phyloP scores from a whole-genome alignment of 2,797 vertebrate genomes.

The Coccyzus lansbergi region DNA sequence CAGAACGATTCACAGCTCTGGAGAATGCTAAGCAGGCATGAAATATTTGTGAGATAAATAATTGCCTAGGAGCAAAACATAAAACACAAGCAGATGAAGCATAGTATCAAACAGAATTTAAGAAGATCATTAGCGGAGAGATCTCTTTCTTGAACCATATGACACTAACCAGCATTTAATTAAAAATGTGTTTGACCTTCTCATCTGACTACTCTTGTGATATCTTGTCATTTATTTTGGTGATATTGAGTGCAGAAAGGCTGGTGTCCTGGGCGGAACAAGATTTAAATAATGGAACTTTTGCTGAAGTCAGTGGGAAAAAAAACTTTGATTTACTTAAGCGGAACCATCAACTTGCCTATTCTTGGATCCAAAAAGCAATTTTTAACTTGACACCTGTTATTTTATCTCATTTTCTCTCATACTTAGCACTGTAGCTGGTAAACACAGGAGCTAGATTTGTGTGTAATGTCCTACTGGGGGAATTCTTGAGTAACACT shows the following conservation, averaged over 20 bases:
- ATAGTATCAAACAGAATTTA: conserved; percentile 37
- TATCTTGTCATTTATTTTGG: background rate
- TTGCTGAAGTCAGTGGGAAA: background rate
- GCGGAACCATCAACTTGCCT: background rate
- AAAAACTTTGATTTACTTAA: conserved; percentile 10
- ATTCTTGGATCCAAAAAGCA: background rate
- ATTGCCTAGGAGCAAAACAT: conserved; percentile 15
- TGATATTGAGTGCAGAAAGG: background rate
- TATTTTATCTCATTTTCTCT: background rate
- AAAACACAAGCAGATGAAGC: conserved; percentile 22
- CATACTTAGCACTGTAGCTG: background rate
- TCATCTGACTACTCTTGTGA: background rate
- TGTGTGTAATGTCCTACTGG: background rate
- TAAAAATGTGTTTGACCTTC: conserved; percentile 38
- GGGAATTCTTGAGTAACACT: background rate
- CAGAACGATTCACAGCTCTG: background rate
- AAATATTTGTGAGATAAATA: conserved; percentile 52
- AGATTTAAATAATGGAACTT: background rate
- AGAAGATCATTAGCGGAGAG: conserved; percentile 24
- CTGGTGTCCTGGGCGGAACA: background rate
- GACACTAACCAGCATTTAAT: conserved; percentile 15
- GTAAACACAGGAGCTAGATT: background rate
- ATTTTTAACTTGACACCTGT: background rate
- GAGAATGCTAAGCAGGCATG: conserved; percentile 16
- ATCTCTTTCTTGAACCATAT: background rate